Percentiles rank a stretch among this genome's conserved stretches.
Evolutionary conservation across 2,888 invertebrate genomes (phyloP).

Genomic region (Candidula unifasciata): DNA sequence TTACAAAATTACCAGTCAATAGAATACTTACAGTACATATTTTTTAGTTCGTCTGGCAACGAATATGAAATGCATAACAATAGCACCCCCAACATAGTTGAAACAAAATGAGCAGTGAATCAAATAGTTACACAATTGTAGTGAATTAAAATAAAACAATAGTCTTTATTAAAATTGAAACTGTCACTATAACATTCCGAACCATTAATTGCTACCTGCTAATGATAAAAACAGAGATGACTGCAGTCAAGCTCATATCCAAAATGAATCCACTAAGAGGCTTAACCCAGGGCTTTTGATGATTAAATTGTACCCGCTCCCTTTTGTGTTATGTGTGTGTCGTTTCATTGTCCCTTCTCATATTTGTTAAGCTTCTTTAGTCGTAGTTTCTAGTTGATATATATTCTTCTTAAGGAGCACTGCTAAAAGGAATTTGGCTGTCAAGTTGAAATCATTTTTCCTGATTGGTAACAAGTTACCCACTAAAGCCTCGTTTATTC

Average conservation of each 20-base stretch:
- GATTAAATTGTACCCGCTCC: too few species aligned
- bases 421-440: too few species aligned
- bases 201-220: neutral
- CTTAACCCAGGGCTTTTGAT: too few species aligned
- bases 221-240: neutral
- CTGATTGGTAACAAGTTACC: too few species aligned
- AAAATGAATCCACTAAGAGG: neutral
- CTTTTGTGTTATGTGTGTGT: too few species aligned
- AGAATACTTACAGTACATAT: neutral
- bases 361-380: too few species aligned
- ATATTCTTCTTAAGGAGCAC: too few species aligned
- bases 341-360: too few species aligned
- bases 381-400: too few species aligned
- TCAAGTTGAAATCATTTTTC: too few species aligned
- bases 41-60: conserved; percentile 21
- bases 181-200: neutral
- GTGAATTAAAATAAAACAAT: neutral
- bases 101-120: neutral
- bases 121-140: neutral
- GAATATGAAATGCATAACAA: conserved; percentile 18
- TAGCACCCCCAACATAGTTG: neutral
- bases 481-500: too few species aligned
- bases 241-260: neutral
- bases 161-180: neutral
- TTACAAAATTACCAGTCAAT: neutral